Conservation (phyloP, 2,113 vertebrate genomes). For the Chamaea fasciata region DNA sequence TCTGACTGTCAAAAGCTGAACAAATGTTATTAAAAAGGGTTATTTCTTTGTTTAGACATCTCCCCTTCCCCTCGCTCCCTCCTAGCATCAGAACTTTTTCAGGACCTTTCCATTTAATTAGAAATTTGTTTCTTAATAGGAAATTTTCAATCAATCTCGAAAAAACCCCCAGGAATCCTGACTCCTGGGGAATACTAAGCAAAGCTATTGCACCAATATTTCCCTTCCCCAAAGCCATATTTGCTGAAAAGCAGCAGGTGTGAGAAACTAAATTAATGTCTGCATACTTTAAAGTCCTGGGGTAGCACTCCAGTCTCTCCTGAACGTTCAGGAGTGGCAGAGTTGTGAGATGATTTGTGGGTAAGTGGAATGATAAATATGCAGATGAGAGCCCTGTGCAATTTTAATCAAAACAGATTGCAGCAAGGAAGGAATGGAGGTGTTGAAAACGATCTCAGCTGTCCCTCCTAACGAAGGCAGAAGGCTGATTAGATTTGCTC, state of each 20-base stretch:
- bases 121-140: background rate
- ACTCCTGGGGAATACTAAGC: background rate
- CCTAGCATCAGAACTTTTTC: background rate
- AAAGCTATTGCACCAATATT: background rate
- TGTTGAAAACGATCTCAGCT: constrained; percentile 27
- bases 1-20: background rate
- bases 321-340: background rate
- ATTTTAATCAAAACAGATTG: constrained; percentile 58
- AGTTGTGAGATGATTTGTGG: background rate
- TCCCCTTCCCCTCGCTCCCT: accelerated
- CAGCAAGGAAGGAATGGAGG: background rate
- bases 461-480: constrained; percentile 11
- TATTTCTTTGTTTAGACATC: background rate
- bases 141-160: background rate
- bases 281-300: background rate
- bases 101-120: background rate
- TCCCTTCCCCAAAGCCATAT: background rate
- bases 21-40: background rate
- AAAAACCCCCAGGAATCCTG: background rate
- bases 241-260: constrained; percentile 23
- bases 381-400: constrained; percentile 3
- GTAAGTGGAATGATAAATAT: background rate
- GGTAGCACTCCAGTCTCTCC: background rate
- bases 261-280: constrained; percentile 18
- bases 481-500: constrained; percentile 32